phyloP scores from a whole-genome alignment of 1,140 invertebrate species.

The Bombus superbus region DNA sequence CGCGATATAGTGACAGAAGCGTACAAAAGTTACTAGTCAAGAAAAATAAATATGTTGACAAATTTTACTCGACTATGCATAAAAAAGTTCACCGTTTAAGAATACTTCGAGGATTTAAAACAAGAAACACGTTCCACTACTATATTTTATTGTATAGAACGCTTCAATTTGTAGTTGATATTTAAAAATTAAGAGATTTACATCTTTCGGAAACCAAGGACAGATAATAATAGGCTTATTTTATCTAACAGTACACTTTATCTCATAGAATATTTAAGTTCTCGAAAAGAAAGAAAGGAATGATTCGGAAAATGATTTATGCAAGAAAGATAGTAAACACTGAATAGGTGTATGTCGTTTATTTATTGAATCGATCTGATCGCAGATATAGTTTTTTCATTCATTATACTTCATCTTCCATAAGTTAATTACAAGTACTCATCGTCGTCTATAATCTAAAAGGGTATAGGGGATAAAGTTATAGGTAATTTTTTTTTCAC shows the following conservation, averaged over 20 bases:
- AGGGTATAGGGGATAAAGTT: constrained; percentile 69
- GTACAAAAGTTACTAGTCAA: neutral
- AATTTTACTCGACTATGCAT: rapidly evolving
- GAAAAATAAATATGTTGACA: too few relatives aligned
- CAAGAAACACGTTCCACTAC: neutral
- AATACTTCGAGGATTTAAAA: neutral
- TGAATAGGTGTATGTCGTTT: constrained; percentile 66
- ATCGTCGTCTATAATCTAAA: constrained; percentile 68
- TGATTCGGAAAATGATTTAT: neutral
- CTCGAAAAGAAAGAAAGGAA: neutral
- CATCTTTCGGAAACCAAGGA: neutral
- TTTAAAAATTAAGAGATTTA: neutral
- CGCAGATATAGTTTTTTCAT: constrained; percentile 72
- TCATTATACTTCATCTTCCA: constrained; percentile 72
- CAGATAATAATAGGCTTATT: neutral
- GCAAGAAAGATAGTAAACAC: neutral
- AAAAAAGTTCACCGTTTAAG: neutral
- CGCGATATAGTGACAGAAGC: neutral
- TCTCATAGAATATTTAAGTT: neutral
- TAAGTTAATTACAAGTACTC: constrained; percentile 77
- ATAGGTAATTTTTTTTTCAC: constrained; percentile 73
- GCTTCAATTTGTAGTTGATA: neutral
- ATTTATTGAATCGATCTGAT: constrained; percentile 76
- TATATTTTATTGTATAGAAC: neutral
- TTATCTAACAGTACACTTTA: neutral